phyloP scores from a whole-genome alignment of 92 coral and sea anemone species.

The Metridium senile region DNA sequence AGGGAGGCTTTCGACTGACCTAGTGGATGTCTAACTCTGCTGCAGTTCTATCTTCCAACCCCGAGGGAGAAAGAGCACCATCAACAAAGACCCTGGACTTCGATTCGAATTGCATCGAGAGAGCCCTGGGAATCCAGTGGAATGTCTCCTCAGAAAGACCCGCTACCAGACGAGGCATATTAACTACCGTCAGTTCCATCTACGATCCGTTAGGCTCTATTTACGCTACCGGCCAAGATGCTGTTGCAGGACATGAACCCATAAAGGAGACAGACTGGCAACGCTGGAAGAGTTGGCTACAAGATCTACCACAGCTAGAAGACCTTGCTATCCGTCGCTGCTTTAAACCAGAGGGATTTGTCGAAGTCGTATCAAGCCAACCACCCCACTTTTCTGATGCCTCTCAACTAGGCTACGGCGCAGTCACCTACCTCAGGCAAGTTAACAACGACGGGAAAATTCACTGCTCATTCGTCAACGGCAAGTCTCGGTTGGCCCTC shows the following conservation, averaged over 20 bases:
- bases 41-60: no score
- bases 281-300: slow-evolving; percentile 46
- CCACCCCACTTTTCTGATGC: slow-evolving; percentile 55
- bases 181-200: slow-evolving; percentile 43
- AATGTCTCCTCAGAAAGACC: slow-evolving; percentile 36
- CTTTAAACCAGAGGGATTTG: slow-evolving; percentile 38
- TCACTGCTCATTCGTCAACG: slow-evolving; percentile 46
- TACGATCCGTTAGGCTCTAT: slow-evolving; percentile 59
- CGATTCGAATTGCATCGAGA: slow-evolving; percentile 26
- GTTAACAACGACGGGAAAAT: slow-evolving; percentile 27
- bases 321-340: slow-evolving; percentile 35
- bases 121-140: slow-evolving; percentile 41
- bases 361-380: slow-evolving; percentile 37
- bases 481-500: slow-evolving; percentile 23
- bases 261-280: slow-evolving; percentile 35
- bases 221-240: slow-evolving; percentile 41
- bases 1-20: slow-evolving; percentile 36
- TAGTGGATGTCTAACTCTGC: slow-evolving; percentile 38
- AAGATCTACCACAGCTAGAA: slow-evolving; percentile 42
- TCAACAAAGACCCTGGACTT: slow-evolving; percentile 10
- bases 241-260: slow-evolving; percentile 46
- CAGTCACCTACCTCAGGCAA: slow-evolving; percentile 42
- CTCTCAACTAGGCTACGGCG: slow-evolving; percentile 43
- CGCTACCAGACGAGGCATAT: slow-evolving; percentile 45
- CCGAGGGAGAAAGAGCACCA: slow-evolving; percentile 23